Evolutionary conservation across 2,113 vertebrate genomes (phyloP).

Genomic region (Euleptes europaea): DNA sequence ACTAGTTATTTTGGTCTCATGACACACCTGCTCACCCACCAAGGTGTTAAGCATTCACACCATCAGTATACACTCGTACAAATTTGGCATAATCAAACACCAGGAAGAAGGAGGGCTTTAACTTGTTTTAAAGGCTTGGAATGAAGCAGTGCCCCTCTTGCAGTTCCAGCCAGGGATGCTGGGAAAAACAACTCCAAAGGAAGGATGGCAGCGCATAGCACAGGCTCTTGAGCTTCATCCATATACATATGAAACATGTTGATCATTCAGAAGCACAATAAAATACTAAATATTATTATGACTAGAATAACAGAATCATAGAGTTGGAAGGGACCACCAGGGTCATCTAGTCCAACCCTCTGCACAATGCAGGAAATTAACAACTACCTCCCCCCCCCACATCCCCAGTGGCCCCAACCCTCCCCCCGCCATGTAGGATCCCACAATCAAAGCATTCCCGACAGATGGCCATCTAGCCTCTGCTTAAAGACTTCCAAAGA

Average conservation of each 20-base stretch:
- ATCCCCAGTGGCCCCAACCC: too few species aligned
- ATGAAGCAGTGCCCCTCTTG: background rate
- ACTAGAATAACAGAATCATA: too few species aligned
- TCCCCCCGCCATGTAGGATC: too few species aligned
- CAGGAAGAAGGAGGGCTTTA: background rate
- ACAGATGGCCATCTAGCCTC: too few species aligned
- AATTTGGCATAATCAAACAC: background rate
- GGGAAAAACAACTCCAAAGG: background rate
- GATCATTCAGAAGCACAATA: background rate
- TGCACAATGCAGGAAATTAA: too few species aligned
- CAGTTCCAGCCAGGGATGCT: background rate
- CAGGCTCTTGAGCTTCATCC: background rate
- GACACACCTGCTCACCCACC: background rate
- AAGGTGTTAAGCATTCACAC: background rate
- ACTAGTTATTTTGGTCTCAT: background rate
- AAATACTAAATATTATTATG: background rate
- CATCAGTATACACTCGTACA: background rate
- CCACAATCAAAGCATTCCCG: too few species aligned
- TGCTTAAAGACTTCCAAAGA: too few species aligned
- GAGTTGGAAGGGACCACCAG: too few species aligned
- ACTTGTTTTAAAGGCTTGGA: background rate
- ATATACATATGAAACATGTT: too few species aligned
- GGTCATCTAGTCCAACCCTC: too few species aligned
- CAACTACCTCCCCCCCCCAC: too few species aligned
- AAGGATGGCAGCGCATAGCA: background rate